phyloP scores from a whole-genome alignment of 2,113 vertebrate genomes.

The Mola mola region DNA sequence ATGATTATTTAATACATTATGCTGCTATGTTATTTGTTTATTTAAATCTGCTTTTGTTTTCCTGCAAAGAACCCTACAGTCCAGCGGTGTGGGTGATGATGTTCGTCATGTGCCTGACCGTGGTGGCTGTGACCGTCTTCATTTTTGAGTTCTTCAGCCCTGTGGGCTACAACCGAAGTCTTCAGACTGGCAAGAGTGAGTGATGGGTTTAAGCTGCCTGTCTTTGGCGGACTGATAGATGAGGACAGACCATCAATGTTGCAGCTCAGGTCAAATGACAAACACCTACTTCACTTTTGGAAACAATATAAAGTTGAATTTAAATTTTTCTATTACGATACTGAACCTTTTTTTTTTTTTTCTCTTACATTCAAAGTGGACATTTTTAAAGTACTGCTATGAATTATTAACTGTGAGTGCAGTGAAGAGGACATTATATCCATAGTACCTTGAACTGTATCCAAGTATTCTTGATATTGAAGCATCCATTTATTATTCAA shows the following conservation, averaged over 20 bases:
- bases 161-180: slow-evolving; percentile 88
- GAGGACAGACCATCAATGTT: slow-evolving; percentile 30
- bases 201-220: slow-evolving; percentile 54
- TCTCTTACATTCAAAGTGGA: neutral
- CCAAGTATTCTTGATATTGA: slow-evolving; percentile 57
- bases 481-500: slow-evolving; percentile 72
- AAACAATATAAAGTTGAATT: neutral
- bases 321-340: neutral
- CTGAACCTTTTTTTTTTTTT: slow-evolving; percentile 2
- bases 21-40: neutral
- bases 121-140: slow-evolving; percentile 95
- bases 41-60: slow-evolving; percentile 12
- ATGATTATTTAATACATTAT: neutral
- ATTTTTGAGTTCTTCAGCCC: slow-evolving; percentile 95
- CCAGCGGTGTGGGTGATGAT: slow-evolving; percentile 98
- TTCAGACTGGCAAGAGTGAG: slow-evolving; percentile 91
- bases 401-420: slow-evolving; percentile 25
- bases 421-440: slow-evolving; percentile 27
- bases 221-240: slow-evolving; percentile 38
- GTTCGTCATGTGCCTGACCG: slow-evolving; percentile 97
- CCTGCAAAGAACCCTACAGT: slow-evolving; percentile 89
- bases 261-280: slow-evolving; percentile 38
- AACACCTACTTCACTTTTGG: slow-evolving; percentile 17
- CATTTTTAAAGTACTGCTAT: slow-evolving; percentile 24
- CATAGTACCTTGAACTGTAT: slow-evolving; percentile 54